phyloP scores from a whole-genome alignment of 2,888 invertebrate genomes.

The Pteria penguin region DNA sequence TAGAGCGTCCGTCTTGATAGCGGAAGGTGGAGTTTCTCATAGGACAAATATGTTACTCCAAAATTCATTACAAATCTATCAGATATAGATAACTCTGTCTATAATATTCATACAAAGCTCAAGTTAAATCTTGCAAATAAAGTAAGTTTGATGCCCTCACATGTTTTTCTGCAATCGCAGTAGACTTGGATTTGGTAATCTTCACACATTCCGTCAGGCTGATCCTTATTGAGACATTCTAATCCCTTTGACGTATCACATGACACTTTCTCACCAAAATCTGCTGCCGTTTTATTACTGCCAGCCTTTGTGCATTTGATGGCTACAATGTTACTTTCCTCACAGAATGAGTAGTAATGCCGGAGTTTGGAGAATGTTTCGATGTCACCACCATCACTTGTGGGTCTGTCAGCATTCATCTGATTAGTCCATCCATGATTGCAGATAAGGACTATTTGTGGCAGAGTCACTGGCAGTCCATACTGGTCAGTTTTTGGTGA shows the following conservation, averaged over 20 bases:
- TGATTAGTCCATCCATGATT: constrained; percentile 64
- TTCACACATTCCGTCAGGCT: constrained; percentile 65
- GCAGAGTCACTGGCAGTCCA: constrained; percentile 3
- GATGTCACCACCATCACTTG: constrained; percentile 56
- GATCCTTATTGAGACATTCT: constrained; percentile 82
- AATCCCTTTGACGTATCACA: constrained; percentile 85
- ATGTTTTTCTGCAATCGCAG: constrained; percentile 81
- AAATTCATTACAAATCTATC: too few relatives aligned
- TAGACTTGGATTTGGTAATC: constrained; percentile 76
- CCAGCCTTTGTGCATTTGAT: constrained; percentile 53
- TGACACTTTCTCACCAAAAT: constrained; percentile 54
- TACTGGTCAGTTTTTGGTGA: constrained; percentile 20
- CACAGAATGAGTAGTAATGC: constrained; percentile 61
- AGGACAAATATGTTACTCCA: too few relatives aligned
- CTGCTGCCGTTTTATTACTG: constrained; percentile 40
- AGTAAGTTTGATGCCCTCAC: constrained; percentile 31
- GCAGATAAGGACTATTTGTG: constrained; percentile 45
- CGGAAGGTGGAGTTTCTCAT: too few relatives aligned
- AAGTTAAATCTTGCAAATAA: too few relatives aligned
- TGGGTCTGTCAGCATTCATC: constrained; percentile 60
- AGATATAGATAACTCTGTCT: too few relatives aligned
- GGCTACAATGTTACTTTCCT: constrained; percentile 52
- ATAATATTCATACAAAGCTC: too few relatives aligned
- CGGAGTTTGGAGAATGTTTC: constrained; percentile 58
- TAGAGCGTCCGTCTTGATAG: too few relatives aligned